These are phyloP conservation scores for Drosophila trapezifrons DNA, from an alignment of 1,140 invertebrate species.

Conservation along the genomic window DNA sequence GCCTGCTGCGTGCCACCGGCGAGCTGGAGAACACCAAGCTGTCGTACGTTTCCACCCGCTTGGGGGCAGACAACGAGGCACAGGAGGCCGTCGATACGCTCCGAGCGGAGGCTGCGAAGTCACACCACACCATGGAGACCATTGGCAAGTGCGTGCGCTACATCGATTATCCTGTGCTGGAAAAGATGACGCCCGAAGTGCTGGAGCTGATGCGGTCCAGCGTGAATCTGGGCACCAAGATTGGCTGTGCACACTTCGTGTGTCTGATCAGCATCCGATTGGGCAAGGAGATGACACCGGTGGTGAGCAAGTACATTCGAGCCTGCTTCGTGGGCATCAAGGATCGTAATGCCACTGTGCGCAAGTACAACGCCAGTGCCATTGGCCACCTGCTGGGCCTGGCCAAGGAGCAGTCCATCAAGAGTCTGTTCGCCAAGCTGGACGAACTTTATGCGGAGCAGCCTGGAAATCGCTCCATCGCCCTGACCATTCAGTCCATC, in stretches of 20 bases:
- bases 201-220: slow-evolving; percentile 92
- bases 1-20: slow-evolving; percentile 92
- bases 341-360: slow-evolving; percentile 92
- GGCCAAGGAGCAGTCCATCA: slow-evolving; percentile 94
- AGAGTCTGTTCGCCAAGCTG: slow-evolving; percentile 93
- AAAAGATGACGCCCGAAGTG: slow-evolving; percentile 91
- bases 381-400: slow-evolving; percentile 94
- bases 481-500: slow-evolving; percentile 91
- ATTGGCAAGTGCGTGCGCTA: slow-evolving; percentile 94
- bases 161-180: slow-evolving; percentile 90
- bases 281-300: slow-evolving; percentile 85
- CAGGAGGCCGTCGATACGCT: slow-evolving; percentile 91
- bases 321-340: slow-evolving; percentile 91
- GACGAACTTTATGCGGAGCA: slow-evolving; percentile 92
- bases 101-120: slow-evolving; percentile 90
- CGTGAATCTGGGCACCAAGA: slow-evolving; percentile 92
- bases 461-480: slow-evolving; percentile 89
- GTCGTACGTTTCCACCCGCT: slow-evolving; percentile 91
- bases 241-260: slow-evolving; percentile 93
- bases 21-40: slow-evolving; percentile 92
- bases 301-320: slow-evolving; percentile 91
- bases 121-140: slow-evolving; percentile 94
- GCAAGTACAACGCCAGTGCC: slow-evolving; percentile 92
- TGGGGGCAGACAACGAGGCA: slow-evolving; percentile 87
- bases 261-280: slow-evolving; percentile 86